Evolutionary conservation across 2,113 vertebrate species (phyloP), one percentile per base, ranked within the genome.

Genomic region (Ochotona princeps): DNA sequence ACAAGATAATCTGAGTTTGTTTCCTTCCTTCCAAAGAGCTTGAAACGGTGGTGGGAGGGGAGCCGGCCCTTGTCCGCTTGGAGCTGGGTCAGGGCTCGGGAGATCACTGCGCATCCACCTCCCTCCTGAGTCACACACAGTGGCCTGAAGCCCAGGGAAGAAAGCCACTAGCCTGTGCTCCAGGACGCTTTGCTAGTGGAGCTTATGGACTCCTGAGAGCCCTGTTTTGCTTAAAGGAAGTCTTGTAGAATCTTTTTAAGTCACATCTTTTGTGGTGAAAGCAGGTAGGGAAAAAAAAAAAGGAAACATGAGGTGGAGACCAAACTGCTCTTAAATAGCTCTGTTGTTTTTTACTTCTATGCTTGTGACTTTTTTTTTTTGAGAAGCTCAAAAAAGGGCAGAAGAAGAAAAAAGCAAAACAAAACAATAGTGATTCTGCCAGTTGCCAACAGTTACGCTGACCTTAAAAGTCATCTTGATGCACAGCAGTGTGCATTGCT

Each of bases 161-260:
- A 20, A 35, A 57, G 44, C 49, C 44, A 3, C 63, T 11, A 35
- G 47, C 8, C 25, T 67, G 32, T 44, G n/a, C 44, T 65, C 44
- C n/a, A 35, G 54, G 63, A 76, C 25, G 26, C 80, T 44, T 9
- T 70, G 21, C 28, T 30, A 57, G 47, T 63, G 73, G 66, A 75
- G 8, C 12, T 18, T 54, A 66, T 35, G 57, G 86, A 82, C 20
- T 30, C 38, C 32, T 47, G 47, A 47, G 11, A 84, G 25, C 6
- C 28, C 72, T 87, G 25, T 80, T 83, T 26, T 12, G 28, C 81
- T n/a, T 80, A 75, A 89, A 84, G 26, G 60, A 86, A 89, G 75
- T 13, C 49, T 88, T 54, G 61, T 6, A 91, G 66, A 74, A 57
- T 85, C 35, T 89, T 84, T 94, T 76, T 88, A 51, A 93, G 63